These are phyloP conservation scores for Myrmecophaga tridactyla DNA, from an alignment of 2,113 vertebrate species.

Conservation along the genomic window DNA sequence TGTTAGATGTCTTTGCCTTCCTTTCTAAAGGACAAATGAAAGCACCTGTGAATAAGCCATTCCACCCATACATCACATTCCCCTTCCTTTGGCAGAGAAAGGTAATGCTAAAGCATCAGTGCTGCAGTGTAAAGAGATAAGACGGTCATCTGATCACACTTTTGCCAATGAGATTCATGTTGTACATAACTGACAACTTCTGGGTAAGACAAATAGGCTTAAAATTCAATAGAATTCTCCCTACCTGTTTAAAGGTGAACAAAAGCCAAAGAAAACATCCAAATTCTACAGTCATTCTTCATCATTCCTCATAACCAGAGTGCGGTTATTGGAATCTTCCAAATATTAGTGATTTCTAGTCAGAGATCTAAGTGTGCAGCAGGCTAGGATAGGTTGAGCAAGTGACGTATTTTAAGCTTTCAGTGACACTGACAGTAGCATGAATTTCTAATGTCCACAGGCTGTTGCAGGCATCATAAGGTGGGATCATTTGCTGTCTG, in stretches of 20 bases:
- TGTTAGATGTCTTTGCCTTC: conserved; percentile 27
- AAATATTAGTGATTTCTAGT: conserved; percentile 21
- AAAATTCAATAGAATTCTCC: neutral
- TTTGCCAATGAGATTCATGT: neutral
- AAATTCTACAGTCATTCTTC: neutral
- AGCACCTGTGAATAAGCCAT: conserved; percentile 15
- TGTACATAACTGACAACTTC: neutral
- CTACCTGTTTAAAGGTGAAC: neutral
- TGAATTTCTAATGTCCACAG: neutral
- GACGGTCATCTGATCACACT: neutral
- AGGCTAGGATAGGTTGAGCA: neutral
- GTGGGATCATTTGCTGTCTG: neutral
- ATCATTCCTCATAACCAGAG: neutral
- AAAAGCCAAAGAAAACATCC: neutral
- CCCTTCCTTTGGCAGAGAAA: conserved; percentile 5
- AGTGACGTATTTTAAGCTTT: neutral
- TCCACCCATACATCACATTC: neutral
- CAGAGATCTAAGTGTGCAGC: neutral
- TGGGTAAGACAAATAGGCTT: neutral
- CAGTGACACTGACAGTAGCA: neutral
- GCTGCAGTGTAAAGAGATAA: neutral
- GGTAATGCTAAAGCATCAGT: neutral
- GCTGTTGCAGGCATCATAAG: neutral
- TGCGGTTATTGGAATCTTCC: neutral
- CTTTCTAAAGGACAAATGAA: conserved; percentile 55